These are phyloP conservation scores for Torymus aiolomorphi DNA, from an alignment of 2,888 invertebrate genomes.

Conservation along the genomic window DNA sequence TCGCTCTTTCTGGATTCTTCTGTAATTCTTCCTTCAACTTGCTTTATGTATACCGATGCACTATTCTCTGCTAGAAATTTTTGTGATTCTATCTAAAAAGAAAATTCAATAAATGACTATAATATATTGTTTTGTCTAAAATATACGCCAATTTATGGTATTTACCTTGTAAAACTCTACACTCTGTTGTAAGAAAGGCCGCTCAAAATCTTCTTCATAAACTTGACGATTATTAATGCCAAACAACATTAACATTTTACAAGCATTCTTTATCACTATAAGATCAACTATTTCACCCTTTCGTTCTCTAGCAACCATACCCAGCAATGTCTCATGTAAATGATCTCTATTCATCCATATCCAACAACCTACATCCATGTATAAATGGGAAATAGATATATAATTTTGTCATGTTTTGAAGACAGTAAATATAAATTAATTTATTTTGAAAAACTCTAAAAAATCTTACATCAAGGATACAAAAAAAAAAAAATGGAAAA, in stretches of 20 bases:
- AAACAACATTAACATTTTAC: constrained; percentile 99
- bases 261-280: constrained; percentile 97
- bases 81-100: constrained; percentile 91
- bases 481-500: no score
- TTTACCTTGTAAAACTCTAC: constrained; percentile 97
- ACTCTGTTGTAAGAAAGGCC: constrained; percentile 97
- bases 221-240: constrained; percentile 94
- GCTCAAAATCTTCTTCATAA: constrained; percentile 99
- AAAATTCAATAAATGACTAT: background rate
- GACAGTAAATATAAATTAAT: no score
- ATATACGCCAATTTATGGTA: constrained; percentile 34
- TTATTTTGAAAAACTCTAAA: no score
- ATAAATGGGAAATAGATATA: no score
- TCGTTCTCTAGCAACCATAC: constrained; percentile 96
- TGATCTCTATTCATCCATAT: constrained; percentile 96
- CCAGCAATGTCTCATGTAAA: constrained; percentile 92
- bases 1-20: constrained; percentile 98
- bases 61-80: constrained; percentile 98
- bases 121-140: background rate
- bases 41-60: constrained; percentile 98
- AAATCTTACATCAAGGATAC: no score
- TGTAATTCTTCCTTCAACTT: constrained; percentile 96
- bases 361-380: constrained; percentile 86
- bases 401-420: no score
- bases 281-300: constrained; percentile 98